Evolutionary conservation across 2,888 invertebrate species (phyloP), one percentile per base, ranked within the genome.

Genomic region (Biston betularia): DNA sequence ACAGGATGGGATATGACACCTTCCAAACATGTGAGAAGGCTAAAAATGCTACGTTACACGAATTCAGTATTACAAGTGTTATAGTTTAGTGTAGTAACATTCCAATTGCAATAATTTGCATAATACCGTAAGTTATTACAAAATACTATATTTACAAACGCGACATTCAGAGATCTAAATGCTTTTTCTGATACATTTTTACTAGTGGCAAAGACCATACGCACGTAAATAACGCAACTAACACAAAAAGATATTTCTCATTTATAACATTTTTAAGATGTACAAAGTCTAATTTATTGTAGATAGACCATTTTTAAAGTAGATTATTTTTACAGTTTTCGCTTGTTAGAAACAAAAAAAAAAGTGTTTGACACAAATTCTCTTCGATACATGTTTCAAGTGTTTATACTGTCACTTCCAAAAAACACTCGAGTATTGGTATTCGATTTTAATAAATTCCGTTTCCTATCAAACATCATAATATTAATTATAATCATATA

Each of bases 11-110:
- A 78, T 79, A 76, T 75, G 68, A 79, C 63, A 79, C 83, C 81
- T 82, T 80, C 77, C 73, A 68, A 79, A 84, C 83, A 86, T 74
- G 42, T 79, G 75, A 74, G 72, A 79, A 80, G 79, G 77, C 33
- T 24, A 62, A 55, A 38, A 76, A 76, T 9, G 74, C 57, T 48
- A 50, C 50, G 38, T 50, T 55, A 69, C 71, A 73, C 40, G 40
- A 48, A 48, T 67, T 69, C 53, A 44, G 46, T 35, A 56, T 50
- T 63, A 63, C 63, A 68, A 59, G 14, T 10, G 24, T 11, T 66
- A 48, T 49, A 53, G 33, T 14, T 38, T 38, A 6, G 24, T 46
- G 10, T 12, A 40, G 24, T 24, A 59, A 49, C 48, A 45, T n/a
- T 56, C 6, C 34, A 56, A 38, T 38, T 38, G 38, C 38, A 38